Conservation (phyloP, 2,113 vertebrate species). For the Elephas maximus region DNA sequence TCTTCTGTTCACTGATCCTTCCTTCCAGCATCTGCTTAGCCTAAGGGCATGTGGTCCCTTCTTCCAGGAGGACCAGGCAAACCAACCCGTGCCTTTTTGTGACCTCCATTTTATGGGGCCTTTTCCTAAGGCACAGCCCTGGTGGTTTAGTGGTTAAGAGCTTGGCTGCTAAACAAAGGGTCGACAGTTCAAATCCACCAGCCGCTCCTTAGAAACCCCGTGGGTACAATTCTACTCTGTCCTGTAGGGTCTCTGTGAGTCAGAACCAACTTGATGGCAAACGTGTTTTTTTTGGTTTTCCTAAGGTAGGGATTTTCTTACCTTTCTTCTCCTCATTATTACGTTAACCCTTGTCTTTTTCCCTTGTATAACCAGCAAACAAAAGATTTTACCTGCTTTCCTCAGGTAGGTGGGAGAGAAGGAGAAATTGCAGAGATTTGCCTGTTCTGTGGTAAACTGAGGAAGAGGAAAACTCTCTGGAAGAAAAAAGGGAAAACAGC, state of each 20-base stretch:
- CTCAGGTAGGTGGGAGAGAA: background rate
- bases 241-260: too few relatives aligned
- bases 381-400: background rate
- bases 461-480: background rate
- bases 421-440: background rate
- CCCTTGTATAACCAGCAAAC: background rate
- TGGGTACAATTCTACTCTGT: too few relatives aligned
- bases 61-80: background rate
- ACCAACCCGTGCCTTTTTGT: background rate
- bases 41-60: background rate
- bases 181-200: too few relatives aligned
- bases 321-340: background rate
- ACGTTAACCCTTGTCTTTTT: background rate
- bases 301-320: constrained; percentile 5
- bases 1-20: constrained; percentile 68
- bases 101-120: background rate
- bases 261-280: too few relatives aligned
- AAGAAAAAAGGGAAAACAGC: background rate
- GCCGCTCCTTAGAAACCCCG: too few relatives aligned
- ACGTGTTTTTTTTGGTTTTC: too few relatives aligned
- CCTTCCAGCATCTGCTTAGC: constrained; percentile 5
- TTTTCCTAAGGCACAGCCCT: background rate
- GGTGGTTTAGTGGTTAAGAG: too few relatives aligned
- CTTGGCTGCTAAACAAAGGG: too few relatives aligned
- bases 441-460: background rate